A percentile compares a stretch with the other conserved stretches of the same genome.
phyloP scores from a whole-genome alignment of 2,113 vertebrate species.

The Micronycteris hirsuta region DNA sequence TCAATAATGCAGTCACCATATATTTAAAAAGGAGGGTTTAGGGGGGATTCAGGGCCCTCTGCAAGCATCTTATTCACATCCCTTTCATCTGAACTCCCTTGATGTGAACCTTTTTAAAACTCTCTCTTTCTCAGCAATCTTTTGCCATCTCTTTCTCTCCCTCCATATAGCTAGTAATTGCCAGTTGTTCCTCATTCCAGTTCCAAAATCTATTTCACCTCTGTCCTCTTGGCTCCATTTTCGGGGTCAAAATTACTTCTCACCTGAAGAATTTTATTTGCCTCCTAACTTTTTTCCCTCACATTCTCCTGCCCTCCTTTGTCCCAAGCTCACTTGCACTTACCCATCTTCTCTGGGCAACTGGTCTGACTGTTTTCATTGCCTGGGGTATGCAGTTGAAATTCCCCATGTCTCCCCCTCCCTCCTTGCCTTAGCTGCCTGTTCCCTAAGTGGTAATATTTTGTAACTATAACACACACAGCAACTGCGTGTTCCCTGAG shows the following conservation, averaged over 20 bases:
- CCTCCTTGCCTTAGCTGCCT: background rate
- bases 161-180: background rate
- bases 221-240: background rate
- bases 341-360: background rate
- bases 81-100: background rate
- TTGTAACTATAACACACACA: too few relatives aligned
- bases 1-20: accelerated
- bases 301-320: background rate
- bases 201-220: background rate
- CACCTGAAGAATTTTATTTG: background rate
- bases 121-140: background rate
- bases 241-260: background rate
- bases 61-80: background rate
- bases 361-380: background rate
- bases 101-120: background rate
- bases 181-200: background rate
- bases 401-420: background rate
- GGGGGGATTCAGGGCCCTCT: background rate
- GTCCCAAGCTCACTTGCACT: background rate
- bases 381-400: background rate
- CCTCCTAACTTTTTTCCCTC: background rate
- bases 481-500: accelerated
- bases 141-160: background rate
- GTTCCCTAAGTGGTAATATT: too few relatives aligned
- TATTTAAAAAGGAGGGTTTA: background rate